These are phyloP conservation scores for western clawed frog (Xenopus tropicalis) DNA, from an alignment of 2,113 vertebrate genomes.

Conservation along the genomic window DNA sequence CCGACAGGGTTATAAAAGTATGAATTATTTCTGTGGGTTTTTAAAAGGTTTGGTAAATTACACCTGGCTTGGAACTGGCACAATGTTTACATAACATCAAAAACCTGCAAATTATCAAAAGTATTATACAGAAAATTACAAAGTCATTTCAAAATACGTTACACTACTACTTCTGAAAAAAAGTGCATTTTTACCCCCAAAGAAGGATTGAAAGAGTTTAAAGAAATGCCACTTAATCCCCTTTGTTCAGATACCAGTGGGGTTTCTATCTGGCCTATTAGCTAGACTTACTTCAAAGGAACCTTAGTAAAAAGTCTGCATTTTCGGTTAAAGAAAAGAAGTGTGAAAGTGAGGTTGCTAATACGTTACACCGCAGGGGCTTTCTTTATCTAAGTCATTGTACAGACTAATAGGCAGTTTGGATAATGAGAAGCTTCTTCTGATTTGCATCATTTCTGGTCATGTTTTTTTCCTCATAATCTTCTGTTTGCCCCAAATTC, in stretches of 20 bases:
- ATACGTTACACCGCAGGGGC: not conserved
- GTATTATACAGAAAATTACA: slow-evolving; percentile 95
- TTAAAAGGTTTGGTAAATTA: slow-evolving; percentile 79
- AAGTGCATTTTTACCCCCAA: slow-evolving; percentile 70
- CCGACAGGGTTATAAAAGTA: slow-evolving; percentile 93
- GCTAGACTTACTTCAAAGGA: slow-evolving; percentile 41
- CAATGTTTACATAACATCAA: slow-evolving; percentile 90
- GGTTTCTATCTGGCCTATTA: slow-evolving; percentile 50
- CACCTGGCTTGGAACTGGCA: slow-evolving; percentile 89
- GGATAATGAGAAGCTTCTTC: slow-evolving; percentile 12
- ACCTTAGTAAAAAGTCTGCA: slow-evolving; percentile 50
- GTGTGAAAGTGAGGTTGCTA: slow-evolving; percentile 39
- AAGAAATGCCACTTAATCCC: slow-evolving; percentile 53
- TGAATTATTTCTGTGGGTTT: slow-evolving; percentile 72
- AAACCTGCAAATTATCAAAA: slow-evolving; percentile 98
- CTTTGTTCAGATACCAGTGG: slow-evolving; percentile 47
- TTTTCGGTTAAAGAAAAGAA: slow-evolving; percentile 47
- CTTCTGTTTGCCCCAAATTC: not conserved
- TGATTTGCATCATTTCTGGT: slow-evolving; percentile 7
- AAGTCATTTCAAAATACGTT: slow-evolving; percentile 95
- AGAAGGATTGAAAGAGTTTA: slow-evolving; percentile 65
- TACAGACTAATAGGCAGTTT: slow-evolving; percentile 40
- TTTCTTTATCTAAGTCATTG: slow-evolving; percentile 6
- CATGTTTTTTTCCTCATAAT: slow-evolving; percentile 1
- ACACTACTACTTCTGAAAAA: slow-evolving; percentile 79